phyloP scores from a whole-genome alignment of 2,888 invertebrate genomes.

The Saturnia pavonia region DNA sequence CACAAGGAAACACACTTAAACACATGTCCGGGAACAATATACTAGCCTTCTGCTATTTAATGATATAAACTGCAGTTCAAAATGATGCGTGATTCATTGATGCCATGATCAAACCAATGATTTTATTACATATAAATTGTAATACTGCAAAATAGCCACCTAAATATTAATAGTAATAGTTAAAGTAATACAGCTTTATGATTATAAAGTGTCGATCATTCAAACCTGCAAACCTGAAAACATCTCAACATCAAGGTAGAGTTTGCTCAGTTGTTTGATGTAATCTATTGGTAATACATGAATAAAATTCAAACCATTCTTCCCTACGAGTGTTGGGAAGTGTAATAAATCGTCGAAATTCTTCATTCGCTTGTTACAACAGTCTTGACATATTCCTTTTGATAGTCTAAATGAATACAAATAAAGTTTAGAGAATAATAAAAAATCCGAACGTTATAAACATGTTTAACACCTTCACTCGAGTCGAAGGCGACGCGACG shows the following conservation, averaged over 20 bases:
- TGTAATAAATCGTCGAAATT: background rate
- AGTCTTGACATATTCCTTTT: background rate
- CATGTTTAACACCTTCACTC: background rate
- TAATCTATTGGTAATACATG: background rate
- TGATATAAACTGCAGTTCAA: no score
- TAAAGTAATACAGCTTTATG: background rate
- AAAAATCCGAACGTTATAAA: slow-evolving; percentile 8
- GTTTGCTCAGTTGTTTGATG: background rate
- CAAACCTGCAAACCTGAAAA: background rate
- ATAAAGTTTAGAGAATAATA: background rate
- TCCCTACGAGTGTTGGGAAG: background rate
- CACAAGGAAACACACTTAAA: no score
- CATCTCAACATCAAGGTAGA: background rate
- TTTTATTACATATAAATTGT: no score
- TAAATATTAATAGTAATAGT: background rate
- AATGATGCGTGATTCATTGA: no score
- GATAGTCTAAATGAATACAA: slow-evolving; percentile 1
- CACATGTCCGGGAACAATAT: no score
- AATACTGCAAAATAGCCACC: no score
- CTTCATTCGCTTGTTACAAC: background rate
- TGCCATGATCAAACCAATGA: no score
- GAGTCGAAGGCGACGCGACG: background rate
- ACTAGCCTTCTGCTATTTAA: no score
- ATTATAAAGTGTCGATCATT: background rate
- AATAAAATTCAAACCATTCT: background rate